Base-by-base conservation (phyloP, 2,113 vertebrate genomes). In the Saccopteryx leptura region DNA sequence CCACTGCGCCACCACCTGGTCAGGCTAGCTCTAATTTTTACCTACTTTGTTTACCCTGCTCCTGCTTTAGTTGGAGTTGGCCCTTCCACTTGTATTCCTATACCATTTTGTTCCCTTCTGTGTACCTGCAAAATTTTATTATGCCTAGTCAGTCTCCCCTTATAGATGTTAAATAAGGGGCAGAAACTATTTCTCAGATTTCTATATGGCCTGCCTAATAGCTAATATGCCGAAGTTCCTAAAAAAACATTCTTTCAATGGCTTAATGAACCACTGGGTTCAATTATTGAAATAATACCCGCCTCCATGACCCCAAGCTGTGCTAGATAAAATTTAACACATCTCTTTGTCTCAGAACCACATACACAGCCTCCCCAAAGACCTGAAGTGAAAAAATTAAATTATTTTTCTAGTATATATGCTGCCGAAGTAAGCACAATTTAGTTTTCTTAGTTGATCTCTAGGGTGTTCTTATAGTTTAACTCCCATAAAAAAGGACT, bases 281-380 rank as follows among this genome's bases (percentile, higher is more conserved):
- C 12, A 19, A 3, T 56, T 48, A 66, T 14, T 56, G 60, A 76
- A 17, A 46, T 48, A 4, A 63, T 18, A 15, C 0, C 2, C 11
- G 74, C 19, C 26, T 84, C 69, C 9, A 3, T 52, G 50, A 9
- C 48, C 66, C 71, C 50, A 61, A 72, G 28, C 46, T 69, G 0
- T 18, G 1, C 31, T 66, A 11, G 0, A 65, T 69, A 56, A 92
- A 94, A 69, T 2, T 26, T 60, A 61, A 33, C 19, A 46, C 9
- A 82, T 26, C 76, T 91, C 50, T 86, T 88, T 15, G 39, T 80
- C 91, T 92, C 18, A 71, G 50, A 91, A 86, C 10, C 69, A 82
- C 4, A 7, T 11, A 48, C 10, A 50, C 17, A 33, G 11, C 14
- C 39, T 86, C 48, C 46, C 18, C n/a, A 91, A 56, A 33, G 7